These are phyloP conservation scores for Eilema caniola DNA, from an alignment of 2,888 invertebrate genomes.

Conservation along the genomic window DNA sequence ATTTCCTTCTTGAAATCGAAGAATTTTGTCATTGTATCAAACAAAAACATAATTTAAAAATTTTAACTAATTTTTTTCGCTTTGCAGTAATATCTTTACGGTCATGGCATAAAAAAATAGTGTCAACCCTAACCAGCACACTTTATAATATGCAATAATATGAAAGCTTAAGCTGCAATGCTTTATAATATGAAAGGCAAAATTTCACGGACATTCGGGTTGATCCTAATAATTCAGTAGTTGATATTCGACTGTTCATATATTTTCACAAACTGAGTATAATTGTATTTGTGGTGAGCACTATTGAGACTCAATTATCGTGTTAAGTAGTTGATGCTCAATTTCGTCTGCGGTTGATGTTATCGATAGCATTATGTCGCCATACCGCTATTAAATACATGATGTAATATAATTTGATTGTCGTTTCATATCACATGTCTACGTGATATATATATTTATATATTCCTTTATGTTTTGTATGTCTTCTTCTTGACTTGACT, in stretches of 20 bases:
- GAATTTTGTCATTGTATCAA: no score
- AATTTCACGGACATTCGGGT: conserved; percentile 32
- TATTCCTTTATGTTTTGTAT: neutral
- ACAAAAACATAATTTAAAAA: no score
- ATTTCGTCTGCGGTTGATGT: conserved; percentile 10
- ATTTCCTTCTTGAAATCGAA: neutral
- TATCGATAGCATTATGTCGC: neutral
- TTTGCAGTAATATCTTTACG: neutral
- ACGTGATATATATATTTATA: neutral
- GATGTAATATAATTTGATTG: neutral
- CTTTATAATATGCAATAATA: conserved; percentile 31
- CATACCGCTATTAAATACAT: neutral
- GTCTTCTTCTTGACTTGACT: no score
- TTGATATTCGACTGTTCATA: conserved; percentile 20
- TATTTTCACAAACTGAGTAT: conserved; percentile 16
- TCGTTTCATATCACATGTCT: neutral
- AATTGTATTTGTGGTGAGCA: conserved; percentile 12
- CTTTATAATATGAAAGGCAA: no score
- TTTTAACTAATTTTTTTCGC: neutral
- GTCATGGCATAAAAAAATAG: neutral
- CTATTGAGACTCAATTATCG: conserved; percentile 12
- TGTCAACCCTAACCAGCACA: conserved; percentile 24
- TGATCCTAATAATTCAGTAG: conserved; percentile 22
- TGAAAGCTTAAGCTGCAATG: no score
- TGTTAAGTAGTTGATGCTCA: conserved; percentile 1